phyloP scores from a whole-genome alignment of 1,140 invertebrate genomes.

The Cotesia vestalis region DNA sequence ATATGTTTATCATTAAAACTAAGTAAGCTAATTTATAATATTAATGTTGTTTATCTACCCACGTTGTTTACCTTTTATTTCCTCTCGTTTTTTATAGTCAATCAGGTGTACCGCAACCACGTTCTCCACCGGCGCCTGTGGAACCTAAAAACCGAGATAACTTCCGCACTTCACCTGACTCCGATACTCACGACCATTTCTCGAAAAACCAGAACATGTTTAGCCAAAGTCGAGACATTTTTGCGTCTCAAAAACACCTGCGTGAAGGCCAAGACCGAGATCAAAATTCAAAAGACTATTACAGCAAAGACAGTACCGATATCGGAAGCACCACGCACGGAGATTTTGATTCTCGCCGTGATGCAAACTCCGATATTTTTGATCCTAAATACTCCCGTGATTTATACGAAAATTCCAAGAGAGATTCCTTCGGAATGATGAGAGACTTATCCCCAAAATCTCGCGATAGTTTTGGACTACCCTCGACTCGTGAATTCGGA shows the following conservation, averaged over 20 bases:
- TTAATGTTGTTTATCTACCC: neutral
- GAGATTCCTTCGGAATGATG: constrained; percentile 61
- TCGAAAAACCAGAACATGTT: constrained; percentile 62
- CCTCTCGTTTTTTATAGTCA: constrained; percentile 48
- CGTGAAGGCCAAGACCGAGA: constrained; percentile 59
- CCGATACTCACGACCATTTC: constrained; percentile 68
- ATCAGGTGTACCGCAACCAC: constrained; percentile 63
- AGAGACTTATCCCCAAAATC: constrained; percentile 64
- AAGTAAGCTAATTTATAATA: no score
- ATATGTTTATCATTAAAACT: neutral
- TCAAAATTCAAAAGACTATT: constrained; percentile 68
- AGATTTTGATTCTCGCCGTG: constrained; percentile 60
- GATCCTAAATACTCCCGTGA: constrained; percentile 59
- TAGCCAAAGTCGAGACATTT: constrained; percentile 62
- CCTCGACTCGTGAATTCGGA: constrained; percentile 61
- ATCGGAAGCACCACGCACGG: constrained; percentile 50
- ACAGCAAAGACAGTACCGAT: constrained; percentile 65
- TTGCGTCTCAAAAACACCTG: constrained; percentile 58
- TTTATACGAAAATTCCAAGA: constrained; percentile 58
- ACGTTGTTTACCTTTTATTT: neutral
- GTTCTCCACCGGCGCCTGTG: constrained; percentile 74
- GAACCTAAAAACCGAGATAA: constrained; percentile 73
- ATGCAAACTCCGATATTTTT: constrained; percentile 60
- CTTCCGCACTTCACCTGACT: constrained; percentile 74
- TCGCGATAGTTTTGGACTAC: constrained; percentile 63